Percentiles rank a stretch among this genome's conserved stretches.
These are phyloP conservation scores for Chiloscyllium plagiosum DNA, from an alignment of 2,113 vertebrate species.

Conservation along the genomic window DNA sequence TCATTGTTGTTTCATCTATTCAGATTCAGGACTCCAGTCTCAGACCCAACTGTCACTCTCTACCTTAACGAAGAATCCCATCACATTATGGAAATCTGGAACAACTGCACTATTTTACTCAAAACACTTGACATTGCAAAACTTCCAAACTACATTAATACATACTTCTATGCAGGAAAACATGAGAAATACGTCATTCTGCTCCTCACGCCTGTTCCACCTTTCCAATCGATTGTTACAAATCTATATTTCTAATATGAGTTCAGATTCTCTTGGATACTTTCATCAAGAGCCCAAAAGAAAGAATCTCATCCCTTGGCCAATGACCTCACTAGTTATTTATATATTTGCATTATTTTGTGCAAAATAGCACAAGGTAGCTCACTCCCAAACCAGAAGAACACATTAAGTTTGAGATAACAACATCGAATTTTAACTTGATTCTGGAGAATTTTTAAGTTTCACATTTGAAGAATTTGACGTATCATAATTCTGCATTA, in stretches of 20 bases:
- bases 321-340: not conserved
- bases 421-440: not conserved
- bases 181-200: not conserved
- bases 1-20: no score
- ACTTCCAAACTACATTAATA: not conserved
- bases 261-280: not conserved
- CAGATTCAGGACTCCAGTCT: no score
- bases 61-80: not conserved
- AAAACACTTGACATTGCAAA: not conserved
- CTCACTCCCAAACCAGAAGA: not conserved
- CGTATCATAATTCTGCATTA: not conserved
- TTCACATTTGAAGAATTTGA: not conserved
- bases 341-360: not conserved
- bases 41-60: no score
- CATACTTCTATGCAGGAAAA: not conserved
- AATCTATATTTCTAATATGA: not conserved
- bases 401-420: not conserved
- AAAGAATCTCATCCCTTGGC: not conserved
- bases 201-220: not conserved
- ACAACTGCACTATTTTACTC: not conserved
- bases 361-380: not conserved
- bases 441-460: not conserved
- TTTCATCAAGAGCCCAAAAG: no score
- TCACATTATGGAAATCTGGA: not conserved
- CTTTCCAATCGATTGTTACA: not conserved